Base-by-base conservation (phyloP, 2,113 vertebrate species). In the Felis catus region DNA sequence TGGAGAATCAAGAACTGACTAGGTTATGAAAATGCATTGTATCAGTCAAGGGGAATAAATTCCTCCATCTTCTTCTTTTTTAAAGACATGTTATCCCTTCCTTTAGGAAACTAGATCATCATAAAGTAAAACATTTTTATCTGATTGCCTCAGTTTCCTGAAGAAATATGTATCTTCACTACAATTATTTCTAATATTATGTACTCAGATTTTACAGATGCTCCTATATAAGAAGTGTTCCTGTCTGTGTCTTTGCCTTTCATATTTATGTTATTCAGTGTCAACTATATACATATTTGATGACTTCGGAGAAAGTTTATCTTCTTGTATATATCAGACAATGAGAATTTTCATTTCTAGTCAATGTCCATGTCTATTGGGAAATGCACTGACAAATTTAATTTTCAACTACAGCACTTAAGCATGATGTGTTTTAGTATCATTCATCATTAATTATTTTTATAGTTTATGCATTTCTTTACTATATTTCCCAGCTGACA, bases 11-110 rank as follows among this genome's bases (percentile, higher is more conserved):
- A 95, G 71, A 93, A 58, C 21, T 85, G 70, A 97, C 31, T 81
- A 58, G 85, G 70, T 84, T 97, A 87, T 92, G 95, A 97, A 94
- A 96, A 61, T 25, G 3, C 25, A 78, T 41, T 92, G 2, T 48
- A 74, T n/a, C 12, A 29, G 33, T 86, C 86, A 51, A 81, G 15
- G 12, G 0, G 36, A 73, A 55, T 89, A 18, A 91, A 91, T 73
- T 85, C n/a, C 23, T 91, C 65, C 48, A 79, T 88, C 21, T 87
- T 78, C 82, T 83, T 73, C 36, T 82, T 88, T 85, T 89, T 85
- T 63, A 74, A 45, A 83, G 94, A 65, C 27, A 70, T 91, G 48
- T 23, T 53, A 48, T 36, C 15, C 7, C 33, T 87, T 74, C 15
- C 25, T 33, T 89, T 66, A 94, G 66, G 73, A 91, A 83, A 18